phyloP scores from a whole-genome alignment of 2,797 vertebrate species.

The Sebastes nivosus region DNA sequence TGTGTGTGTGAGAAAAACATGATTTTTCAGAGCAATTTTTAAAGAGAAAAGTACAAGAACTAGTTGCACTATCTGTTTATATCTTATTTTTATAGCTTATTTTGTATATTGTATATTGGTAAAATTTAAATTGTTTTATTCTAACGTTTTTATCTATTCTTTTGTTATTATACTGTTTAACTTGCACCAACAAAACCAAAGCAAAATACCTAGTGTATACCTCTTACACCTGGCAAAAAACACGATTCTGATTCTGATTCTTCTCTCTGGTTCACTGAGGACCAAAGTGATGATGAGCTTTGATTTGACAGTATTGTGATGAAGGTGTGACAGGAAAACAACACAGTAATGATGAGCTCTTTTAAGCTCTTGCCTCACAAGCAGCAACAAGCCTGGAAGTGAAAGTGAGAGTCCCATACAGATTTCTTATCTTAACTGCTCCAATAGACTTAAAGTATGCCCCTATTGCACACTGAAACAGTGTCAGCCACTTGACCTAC shows the following conservation, averaged over 20 bases:
- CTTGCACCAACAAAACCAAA: no score
- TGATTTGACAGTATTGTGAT: constrained; percentile 13
- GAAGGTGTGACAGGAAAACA: constrained; percentile 50
- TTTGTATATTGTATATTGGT: no score
- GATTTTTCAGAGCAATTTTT: not conserved
- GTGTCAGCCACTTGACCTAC: constrained; percentile 76
- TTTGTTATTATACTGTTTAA: no score
- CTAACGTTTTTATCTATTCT: no score
- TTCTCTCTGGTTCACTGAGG: not conserved
- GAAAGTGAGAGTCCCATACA: constrained; percentile 44
- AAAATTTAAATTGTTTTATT: no score
- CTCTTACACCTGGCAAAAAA: no score
- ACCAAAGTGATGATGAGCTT: not conserved
- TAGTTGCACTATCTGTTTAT: no score
- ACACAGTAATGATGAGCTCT: constrained; percentile 23
- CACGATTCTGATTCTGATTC: not conserved
- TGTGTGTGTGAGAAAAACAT: not conserved
- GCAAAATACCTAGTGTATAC: no score
- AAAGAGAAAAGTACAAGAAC: not conserved
- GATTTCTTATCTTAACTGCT: constrained; percentile 67
- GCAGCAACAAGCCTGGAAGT: constrained; percentile 46
- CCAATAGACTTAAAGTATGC: constrained; percentile 65
- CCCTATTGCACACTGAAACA: constrained; percentile 56
- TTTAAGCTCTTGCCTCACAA: constrained; percentile 14
- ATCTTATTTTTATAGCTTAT: no score